Conservation (phyloP, 2,113 vertebrate species). For the Thomomys bottae region DNA sequence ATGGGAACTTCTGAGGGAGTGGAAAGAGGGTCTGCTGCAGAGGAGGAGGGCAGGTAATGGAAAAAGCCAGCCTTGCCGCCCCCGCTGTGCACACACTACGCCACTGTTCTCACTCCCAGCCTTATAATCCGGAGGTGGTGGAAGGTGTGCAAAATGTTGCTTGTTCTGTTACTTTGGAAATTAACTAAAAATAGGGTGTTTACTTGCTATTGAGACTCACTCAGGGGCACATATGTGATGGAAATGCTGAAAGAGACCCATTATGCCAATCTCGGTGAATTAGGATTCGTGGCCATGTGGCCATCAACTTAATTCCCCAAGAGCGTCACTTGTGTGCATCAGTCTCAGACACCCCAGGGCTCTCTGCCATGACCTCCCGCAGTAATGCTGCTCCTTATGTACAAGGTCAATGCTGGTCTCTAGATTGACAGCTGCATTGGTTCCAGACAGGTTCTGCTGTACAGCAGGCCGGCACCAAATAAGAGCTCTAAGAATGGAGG, state of each 20-base stretch:
- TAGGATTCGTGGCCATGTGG: neutral
- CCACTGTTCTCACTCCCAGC: conserved; percentile 57
- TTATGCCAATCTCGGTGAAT: neutral
- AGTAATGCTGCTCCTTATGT: neutral
- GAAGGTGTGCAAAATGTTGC: conserved; percentile 54
- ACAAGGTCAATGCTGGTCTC: neutral
- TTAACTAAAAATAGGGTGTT: conserved; percentile 77
- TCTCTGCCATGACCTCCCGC: neutral
- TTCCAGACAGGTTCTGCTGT: neutral
- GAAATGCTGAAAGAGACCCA: conserved; percentile 46
- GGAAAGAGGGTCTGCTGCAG: conserved; percentile 27
- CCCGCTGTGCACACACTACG: conserved; percentile 32
- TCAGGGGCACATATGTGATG: conserved; percentile 20
- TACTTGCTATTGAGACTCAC: conserved; percentile 57
- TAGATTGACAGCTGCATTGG: neutral
- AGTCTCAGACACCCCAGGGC: neutral
- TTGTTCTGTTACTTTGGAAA: conserved; percentile 67
- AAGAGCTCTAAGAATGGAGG: neutral
- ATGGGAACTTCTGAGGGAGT: conserved; percentile 53
- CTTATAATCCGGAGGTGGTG: conserved; percentile 18
- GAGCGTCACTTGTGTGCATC: neutral
- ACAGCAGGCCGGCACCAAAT: neutral
- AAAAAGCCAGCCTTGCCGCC: conserved; percentile 35
- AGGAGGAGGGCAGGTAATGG: conserved; percentile 62
- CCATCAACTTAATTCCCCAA: neutral